These are phyloP conservation scores for Rhynchotus rufescens DNA, from an alignment of 2,797 vertebrate species.

Conservation along the genomic window DNA sequence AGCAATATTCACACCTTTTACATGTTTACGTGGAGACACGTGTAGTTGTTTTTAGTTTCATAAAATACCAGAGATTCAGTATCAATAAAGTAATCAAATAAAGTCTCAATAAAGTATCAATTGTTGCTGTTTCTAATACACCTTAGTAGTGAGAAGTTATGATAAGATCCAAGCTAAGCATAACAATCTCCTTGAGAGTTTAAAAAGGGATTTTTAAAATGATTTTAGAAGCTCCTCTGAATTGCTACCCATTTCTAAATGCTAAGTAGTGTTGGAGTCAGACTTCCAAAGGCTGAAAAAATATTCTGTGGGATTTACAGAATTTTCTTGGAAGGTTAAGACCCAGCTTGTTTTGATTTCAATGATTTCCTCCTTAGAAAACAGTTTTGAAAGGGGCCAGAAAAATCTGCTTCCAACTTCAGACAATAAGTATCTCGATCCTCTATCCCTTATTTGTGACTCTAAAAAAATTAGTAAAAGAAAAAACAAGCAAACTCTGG, in stretches of 20 bases:
- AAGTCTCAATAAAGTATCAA: no score
- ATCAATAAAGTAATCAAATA: no score
- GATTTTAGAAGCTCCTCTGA: not conserved
- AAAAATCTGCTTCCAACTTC: not conserved
- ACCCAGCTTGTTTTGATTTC: not conserved
- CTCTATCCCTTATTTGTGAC: not conserved
- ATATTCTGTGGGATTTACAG: not conserved
- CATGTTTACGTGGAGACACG: not conserved
- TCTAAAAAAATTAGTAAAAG: not conserved
- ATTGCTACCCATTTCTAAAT: not conserved
- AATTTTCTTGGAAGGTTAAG: not conserved
- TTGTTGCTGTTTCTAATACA: not conserved
- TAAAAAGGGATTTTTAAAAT: not conserved
- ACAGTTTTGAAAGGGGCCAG: not conserved
- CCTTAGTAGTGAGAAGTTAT: not conserved
- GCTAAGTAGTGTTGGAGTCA: rapidly evolving
- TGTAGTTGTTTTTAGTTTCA: not conserved
- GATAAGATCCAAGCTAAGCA: not conserved
- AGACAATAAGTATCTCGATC: not conserved
- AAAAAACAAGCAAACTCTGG: not conserved
- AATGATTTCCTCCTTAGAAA: not conserved
- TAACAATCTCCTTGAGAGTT: not conserved
- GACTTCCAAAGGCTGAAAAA: not conserved
- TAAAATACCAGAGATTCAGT: not conserved
- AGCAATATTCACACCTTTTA: not conserved